Evolutionary conservation across 2,113 vertebrate species (phyloP), one percentile per base, ranked within the genome.

Genomic region (Nesogale talazaci): DNA sequence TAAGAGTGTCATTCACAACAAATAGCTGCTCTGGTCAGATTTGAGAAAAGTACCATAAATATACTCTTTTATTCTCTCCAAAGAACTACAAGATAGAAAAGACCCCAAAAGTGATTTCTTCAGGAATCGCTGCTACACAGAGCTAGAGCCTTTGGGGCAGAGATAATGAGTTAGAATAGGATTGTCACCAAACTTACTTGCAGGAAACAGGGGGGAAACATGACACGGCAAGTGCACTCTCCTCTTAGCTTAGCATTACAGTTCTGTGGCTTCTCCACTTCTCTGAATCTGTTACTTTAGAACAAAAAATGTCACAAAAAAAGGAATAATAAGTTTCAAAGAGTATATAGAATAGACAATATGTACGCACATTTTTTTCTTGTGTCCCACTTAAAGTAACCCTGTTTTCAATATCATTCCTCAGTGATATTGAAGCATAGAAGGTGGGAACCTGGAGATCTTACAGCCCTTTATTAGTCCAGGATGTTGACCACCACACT

Each of bases 1-100:
- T 97, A 86, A 97, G 97, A 97, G 86, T 95, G 97, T 98, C 96
- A 94, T 97, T 97, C 96, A 96, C 83, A 38, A 95, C 95, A 97
- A 95, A 97, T 97, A 97, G 97, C 96, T 80, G 59, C 93, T 88
- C 97, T 95, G 96, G 94, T 95, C 91, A 67, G 31, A 97, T 95
- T 87, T 97, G 65, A 95, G 95, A 96, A 93, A 96, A 92, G 77
- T 96, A 95, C 76, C 57, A 89, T 46, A 95, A 98, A 97, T 96
- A 80, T 96, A 90, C 61, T 91, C 38, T 92, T 94, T 94, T 96
- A 78, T 97, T 96, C 86, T 90, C 61, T 46, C 88, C 56, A 94
- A 95, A 96, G 88, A 95, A 92, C 88, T 83, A 93, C 25, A 89
- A 88, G 92, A 94, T 88, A 93, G 92, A 95, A 96, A 97, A 97